Percentiles rank a stretch among this genome's conserved stretches.
phyloP scores from a whole-genome alignment of 1,140 invertebrate species.

The Neodiprion lecontei region DNA sequence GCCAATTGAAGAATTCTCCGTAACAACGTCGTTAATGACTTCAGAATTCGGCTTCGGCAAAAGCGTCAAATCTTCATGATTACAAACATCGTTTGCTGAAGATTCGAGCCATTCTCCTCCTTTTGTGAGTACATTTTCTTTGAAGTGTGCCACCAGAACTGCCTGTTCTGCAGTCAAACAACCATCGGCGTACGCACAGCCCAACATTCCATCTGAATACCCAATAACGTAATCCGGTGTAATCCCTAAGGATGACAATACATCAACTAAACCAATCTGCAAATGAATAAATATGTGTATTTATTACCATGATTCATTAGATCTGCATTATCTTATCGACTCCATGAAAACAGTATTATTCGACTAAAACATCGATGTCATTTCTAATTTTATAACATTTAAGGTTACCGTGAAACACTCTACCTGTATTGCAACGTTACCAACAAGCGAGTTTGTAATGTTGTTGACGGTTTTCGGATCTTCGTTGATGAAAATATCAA shows the following conservation, averaged over 20 bases:
- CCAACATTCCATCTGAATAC: constrained; percentile 81
- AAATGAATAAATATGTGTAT: constrained; percentile 10
- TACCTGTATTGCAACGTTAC: constrained; percentile 85
- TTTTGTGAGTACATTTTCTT: constrained; percentile 84
- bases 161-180: constrained; percentile 82
- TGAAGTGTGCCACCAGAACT: constrained; percentile 80
- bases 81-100: constrained; percentile 83
- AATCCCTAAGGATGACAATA: constrained; percentile 70
- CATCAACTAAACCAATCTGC: constrained; percentile 77
- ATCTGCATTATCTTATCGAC: too few relatives aligned
- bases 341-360: too few relatives aligned
- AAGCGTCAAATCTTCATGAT: constrained; percentile 64
- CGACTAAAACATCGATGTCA: background rate
- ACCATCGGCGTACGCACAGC: constrained; percentile 85
- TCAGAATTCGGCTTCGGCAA: constrained; percentile 65
- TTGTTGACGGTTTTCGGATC: constrained; percentile 81
- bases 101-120: constrained; percentile 77
- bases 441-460: constrained; percentile 87
- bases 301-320: background rate
- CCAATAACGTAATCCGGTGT: constrained; percentile 79
- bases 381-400: background rate
- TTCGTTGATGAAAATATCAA: constrained; percentile 78
- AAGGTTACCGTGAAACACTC: constrained; percentile 32
- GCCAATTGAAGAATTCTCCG: constrained; percentile 75
- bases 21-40: constrained; percentile 75